Evolutionary conservation across 35 echinoderm and acorn worm genomes (phyloP), one percentile per base, ranked within the genome.

Genomic region (Patiria miniata): DNA sequence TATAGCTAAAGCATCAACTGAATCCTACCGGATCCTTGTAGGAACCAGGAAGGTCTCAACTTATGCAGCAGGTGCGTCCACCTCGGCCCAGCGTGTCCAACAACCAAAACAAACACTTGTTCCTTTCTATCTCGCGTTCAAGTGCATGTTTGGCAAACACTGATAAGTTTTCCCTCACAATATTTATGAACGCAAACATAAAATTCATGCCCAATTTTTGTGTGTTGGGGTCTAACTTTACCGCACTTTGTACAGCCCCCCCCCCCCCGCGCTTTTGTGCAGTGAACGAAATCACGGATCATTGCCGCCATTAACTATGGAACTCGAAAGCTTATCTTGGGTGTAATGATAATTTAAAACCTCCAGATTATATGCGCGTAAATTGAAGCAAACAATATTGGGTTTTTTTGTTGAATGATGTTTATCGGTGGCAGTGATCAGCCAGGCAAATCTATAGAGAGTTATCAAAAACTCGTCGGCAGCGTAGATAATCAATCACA

Each of bases 71-170:
- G 65, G 65, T 73, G 65, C 65, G 26, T 26, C 26, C 34, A 22
- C 26, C 26, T 26, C 29, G 26, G 7, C 65, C 12, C 65, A 7
- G 65, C 65, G 65, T 73, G 65, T 73, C 65, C 65, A 23, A 73
- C 65, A 12, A 73, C 65, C 65, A 73, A 73, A 22, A 73, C 65
- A 73, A 73, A 73, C 65, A 73, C 65, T 73, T 16, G 26, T 10
- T 10, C 34, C 65, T 30, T 73, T 73, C 21, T 73, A 73, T 73
- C 65, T 73, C 65, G 65, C 26, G 21, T 30, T 73, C 65, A 73
- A 73, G 65, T 73, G 65, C 65, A 73, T 73, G 65, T 73, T 73
- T 73, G 65, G 34, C 65, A 73, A 73, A 73, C 65, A 34, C 65
- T 73, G 65, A 73, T 73, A 73, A 73, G 26, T 73, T 73, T 73